A percentile compares a stretch with the other conserved stretches of the same genome.
These are phyloP conservation scores for Lathamus discolor DNA, from an alignment of 2,113 vertebrate species.

Conservation along the genomic window DNA sequence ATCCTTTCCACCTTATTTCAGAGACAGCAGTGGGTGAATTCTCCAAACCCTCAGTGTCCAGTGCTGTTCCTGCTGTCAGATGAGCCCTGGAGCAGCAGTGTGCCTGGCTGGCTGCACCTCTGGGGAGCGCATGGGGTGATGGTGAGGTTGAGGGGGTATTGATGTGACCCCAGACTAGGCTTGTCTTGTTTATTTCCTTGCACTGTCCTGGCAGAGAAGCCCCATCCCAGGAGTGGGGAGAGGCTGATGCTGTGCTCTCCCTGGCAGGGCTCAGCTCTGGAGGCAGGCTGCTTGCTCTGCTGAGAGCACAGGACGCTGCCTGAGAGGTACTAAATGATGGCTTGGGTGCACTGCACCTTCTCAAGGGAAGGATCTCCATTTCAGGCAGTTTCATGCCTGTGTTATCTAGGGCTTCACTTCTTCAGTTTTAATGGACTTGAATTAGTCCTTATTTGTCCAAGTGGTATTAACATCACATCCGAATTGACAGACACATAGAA, in stretches of 20 bases:
- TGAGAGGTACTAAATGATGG: neutral
- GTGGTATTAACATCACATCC: neutral
- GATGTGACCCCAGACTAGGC: neutral
- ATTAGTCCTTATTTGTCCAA: neutral
- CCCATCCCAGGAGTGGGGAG: neutral
- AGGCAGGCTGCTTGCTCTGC: neutral
- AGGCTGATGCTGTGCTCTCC: neutral
- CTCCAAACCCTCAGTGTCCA: neutral
- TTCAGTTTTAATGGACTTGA: neutral
- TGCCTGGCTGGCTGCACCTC: neutral
- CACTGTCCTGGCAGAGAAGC: neutral
- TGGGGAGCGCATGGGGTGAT: neutral
- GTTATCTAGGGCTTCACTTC: neutral
- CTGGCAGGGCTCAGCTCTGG: neutral
- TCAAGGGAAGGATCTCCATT: neutral
- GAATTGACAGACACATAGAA: neutral
- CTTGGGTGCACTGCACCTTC: neutral
- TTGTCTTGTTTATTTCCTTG: neutral
- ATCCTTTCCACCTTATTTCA: neutral
- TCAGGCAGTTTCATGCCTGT: neutral
- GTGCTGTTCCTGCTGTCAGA: neutral
- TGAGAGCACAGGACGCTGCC: no score
- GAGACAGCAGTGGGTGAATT: neutral
- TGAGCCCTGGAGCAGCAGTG: neutral
- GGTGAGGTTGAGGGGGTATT: neutral